Evolutionary conservation across 2,113 vertebrate species (phyloP).

Genomic region (Scolopax mira): DNA sequence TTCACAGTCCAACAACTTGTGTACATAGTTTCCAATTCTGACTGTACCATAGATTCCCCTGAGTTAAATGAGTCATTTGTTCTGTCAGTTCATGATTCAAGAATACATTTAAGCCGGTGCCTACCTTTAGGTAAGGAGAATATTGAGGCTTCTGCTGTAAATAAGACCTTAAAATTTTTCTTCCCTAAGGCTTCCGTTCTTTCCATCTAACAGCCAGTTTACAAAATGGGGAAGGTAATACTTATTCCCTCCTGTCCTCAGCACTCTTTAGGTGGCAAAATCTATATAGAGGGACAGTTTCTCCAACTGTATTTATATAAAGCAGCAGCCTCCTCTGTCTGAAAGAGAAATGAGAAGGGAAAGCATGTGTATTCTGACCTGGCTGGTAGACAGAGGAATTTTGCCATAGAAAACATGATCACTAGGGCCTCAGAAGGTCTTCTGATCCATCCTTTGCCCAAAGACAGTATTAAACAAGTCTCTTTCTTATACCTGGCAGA

Average conservation of each 20-base stretch:
- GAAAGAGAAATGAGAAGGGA: neutral
- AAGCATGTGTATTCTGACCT: neutral
- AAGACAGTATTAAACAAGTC: neutral
- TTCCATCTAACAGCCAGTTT: neutral
- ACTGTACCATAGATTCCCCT: neutral
- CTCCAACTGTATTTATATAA: neutral
- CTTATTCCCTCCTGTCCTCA: neutral
- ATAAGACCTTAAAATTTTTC: neutral
- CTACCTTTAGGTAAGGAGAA: neutral
- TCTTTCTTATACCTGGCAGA: neutral
- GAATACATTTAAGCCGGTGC: neutral
- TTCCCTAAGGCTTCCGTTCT: neutral
- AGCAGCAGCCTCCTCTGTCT: neutral
- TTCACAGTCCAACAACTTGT: neutral
- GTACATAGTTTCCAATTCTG: neutral
- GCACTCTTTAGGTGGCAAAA: neutral
- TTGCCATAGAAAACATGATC: neutral
- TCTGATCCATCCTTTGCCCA: neutral
- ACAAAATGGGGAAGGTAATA: neutral
- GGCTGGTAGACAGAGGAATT: neutral
- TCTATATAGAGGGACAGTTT: neutral
- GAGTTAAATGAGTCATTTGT: slow-evolving; percentile 35
- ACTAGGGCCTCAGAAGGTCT: neutral
- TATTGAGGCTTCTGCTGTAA: neutral
- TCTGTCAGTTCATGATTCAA: neutral